Percentiles rank a stretch among this genome's conserved stretches.
Conservation (phyloP, 53 echinoderm and acorn worm species). For the Antedon mediterranea region DNA sequence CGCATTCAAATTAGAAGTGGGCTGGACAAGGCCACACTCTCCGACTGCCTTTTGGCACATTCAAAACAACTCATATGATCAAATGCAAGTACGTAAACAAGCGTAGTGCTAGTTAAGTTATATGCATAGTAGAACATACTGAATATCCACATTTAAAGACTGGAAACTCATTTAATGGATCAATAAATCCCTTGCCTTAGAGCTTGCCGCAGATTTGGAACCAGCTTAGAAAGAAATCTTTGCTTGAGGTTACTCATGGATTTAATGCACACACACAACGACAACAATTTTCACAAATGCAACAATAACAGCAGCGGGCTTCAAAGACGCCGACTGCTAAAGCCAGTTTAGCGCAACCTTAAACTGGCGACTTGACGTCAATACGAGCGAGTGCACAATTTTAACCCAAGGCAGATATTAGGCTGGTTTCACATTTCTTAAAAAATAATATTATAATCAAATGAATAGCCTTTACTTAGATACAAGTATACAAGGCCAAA, state of each 20-base stretch:
- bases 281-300: constrained; percentile 1
- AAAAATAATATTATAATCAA: background rate
- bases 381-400: background rate
- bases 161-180: background rate
- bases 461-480: background rate
- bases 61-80: background rate
- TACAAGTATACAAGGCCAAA: background rate
- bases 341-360: background rate
- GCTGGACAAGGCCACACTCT: constrained; percentile 1
- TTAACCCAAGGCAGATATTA: background rate
- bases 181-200: background rate
- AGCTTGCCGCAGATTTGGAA: background rate
- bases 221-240: constrained; percentile 1
- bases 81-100: background rate
- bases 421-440: background rate
- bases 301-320: background rate
- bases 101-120: background rate
- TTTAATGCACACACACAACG: background rate
- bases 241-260: constrained; percentile 1
- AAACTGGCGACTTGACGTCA: constrained; percentile 1
- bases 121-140: background rate
- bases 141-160: background rate
- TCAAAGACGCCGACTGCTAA: background rate
- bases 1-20: background rate
- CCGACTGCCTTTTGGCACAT: background rate